Evolutionary conservation across 2,888 invertebrate species (phyloP).

Genomic region (Drosophila anomalipes): DNA sequence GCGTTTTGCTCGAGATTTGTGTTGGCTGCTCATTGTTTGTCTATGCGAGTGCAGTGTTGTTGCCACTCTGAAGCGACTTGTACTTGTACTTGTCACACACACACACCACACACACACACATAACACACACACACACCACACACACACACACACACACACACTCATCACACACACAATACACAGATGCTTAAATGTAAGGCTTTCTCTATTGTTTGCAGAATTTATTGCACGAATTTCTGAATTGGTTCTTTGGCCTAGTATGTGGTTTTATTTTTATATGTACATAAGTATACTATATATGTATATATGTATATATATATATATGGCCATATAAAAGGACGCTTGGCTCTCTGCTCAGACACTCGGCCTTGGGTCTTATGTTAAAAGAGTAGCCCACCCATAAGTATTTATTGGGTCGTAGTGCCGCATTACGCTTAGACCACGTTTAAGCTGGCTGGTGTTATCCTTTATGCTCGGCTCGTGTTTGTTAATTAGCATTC

Average conservation of each 20-base stretch:
- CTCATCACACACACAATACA: slow-evolving; percentile 13
- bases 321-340: slow-evolving; percentile 23
- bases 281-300: slow-evolving; percentile 11
- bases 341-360: slow-evolving; percentile 24
- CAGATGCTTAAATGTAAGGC: slow-evolving; percentile 49
- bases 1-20: slow-evolving; percentile 32
- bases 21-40: slow-evolving; percentile 63
- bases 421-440: slow-evolving; percentile 24
- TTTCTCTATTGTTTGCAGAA: slow-evolving; percentile 73
- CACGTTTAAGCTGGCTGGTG: slow-evolving; percentile 25
- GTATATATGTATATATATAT: slow-evolving; percentile 11
- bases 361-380: slow-evolving; percentile 61
- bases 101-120: slow-evolving; percentile 7
- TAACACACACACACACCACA: slow-evolving; percentile 6
- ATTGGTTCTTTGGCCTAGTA: slow-evolving; percentile 69
- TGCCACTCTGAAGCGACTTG: slow-evolving; percentile 24
- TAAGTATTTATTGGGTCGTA: slow-evolving; percentile 60
- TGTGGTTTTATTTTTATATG: slow-evolving; percentile 66
- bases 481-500: slow-evolving; percentile 62
- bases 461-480: slow-evolving; percentile 51
- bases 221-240: slow-evolving; percentile 79
- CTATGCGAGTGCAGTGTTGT: slow-evolving; percentile 39
- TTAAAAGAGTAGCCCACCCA: slow-evolving; percentile 59
- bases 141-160: slow-evolving; percentile 13
- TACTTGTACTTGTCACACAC: slow-evolving; percentile 8